Conservation (phyloP, 2,113 vertebrate genomes). For the Phyllostomus discolor region DNA sequence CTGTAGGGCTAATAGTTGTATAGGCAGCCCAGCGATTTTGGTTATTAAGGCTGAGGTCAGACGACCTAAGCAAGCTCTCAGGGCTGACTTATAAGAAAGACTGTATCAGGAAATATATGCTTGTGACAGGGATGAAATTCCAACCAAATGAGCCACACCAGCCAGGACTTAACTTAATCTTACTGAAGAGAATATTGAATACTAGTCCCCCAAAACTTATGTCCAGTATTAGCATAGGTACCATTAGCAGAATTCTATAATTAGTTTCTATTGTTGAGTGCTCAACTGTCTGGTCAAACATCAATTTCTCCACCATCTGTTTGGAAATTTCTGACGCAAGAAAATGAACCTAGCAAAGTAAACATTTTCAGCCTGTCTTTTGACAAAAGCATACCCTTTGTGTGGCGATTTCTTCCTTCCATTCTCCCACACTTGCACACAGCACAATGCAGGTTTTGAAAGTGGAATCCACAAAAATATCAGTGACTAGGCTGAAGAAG, state of each 20-base stretch:
- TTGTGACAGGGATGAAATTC: too few species aligned
- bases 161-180: background rate
- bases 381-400: background rate
- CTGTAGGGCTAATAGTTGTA: too few species aligned
- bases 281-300: slow-evolving; percentile 46
- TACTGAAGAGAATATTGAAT: background rate
- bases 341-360: background rate
- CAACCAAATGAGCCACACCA: too few species aligned
- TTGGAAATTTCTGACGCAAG: slow-evolving; percentile 12
- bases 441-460: slow-evolving; percentile 9
- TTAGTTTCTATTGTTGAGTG: slow-evolving; percentile 25
- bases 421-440: background rate
- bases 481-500: background rate
- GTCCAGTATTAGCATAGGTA: background rate
- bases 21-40: too few species aligned
- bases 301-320: slow-evolving; percentile 20
- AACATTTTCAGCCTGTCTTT: background rate
- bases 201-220: background rate
- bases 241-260: slow-evolving; percentile 20
- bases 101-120: too few species aligned
- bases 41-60: too few species aligned
- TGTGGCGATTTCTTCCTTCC: background rate
- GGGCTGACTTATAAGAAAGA: too few species aligned
- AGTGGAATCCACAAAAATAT: background rate
- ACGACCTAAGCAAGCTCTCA: too few species aligned